These are phyloP conservation scores for Myoxocephalus aenaeus DNA, from an alignment of 2,797 vertebrate genomes.

Conservation along the genomic window DNA sequence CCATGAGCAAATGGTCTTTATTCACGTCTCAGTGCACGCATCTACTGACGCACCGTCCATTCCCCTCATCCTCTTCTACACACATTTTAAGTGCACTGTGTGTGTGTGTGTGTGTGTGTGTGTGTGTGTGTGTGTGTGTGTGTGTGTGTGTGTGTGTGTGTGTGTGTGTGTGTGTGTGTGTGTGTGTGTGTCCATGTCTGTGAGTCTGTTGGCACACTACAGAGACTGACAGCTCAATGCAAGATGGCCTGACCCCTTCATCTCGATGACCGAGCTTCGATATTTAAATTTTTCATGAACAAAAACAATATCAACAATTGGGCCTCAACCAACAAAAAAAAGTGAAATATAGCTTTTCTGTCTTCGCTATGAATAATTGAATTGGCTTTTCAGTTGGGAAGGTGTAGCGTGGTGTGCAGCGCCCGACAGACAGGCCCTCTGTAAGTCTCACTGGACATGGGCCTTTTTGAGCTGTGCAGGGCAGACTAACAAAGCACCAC, in stretches of 20 bases:
- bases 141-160: slow-evolving; percentile 15
- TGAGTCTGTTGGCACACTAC: slow-evolving; percentile 31
- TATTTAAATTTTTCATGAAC: slow-evolving; percentile 66
- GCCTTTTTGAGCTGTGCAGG: slow-evolving; percentile 57
- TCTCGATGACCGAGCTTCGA: slow-evolving; percentile 36
- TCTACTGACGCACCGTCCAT: slow-evolving; percentile 64
- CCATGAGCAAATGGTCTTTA: slow-evolving; percentile 84
- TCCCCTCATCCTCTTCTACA: slow-evolving; percentile 59
- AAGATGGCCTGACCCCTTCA: slow-evolving; percentile 48
- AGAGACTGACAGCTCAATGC: slow-evolving; percentile 54
- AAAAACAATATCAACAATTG: slow-evolving; percentile 74
- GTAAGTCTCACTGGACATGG: slow-evolving; percentile 56
- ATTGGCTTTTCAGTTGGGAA: slow-evolving; percentile 52
- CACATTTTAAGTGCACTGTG: slow-evolving; percentile 71
- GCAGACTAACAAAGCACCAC: slow-evolving; percentile 60
- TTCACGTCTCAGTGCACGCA: slow-evolving; percentile 77
- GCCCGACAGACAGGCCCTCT: slow-evolving; percentile 23
- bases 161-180: neutral
- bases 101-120: slow-evolving; percentile 31
- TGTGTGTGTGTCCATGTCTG: slow-evolving; percentile 7
- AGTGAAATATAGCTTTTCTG: slow-evolving; percentile 62
- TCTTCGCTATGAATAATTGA: slow-evolving; percentile 77
- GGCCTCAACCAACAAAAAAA: slow-evolving; percentile 58
- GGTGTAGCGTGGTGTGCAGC: slow-evolving; percentile 49
- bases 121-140: neutral